Percentiles rank a stretch among this genome's conserved stretches.
phyloP scores from a whole-genome alignment of 2,113 vertebrate species.

The Hiodon alosoides region DNA sequence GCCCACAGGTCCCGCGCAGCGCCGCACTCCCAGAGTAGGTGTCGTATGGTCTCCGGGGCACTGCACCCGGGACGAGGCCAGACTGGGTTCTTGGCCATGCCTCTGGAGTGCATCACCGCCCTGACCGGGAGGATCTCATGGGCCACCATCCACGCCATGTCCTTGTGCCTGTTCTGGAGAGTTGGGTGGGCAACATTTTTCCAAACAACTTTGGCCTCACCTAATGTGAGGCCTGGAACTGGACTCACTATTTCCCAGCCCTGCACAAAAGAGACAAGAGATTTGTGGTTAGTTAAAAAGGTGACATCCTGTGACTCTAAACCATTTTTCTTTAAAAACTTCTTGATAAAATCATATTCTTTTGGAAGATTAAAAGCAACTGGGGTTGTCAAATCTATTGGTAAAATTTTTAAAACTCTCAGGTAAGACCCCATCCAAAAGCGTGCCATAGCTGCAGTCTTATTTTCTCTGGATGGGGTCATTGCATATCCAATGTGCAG shows the following conservation, averaged over 20 bases:
- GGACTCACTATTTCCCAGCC: background rate
- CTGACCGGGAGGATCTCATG: too few species aligned
- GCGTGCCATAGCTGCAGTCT: background rate
- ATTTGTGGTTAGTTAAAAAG: background rate
- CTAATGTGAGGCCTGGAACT: background rate
- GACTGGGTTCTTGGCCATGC: background rate
- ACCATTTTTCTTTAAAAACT: background rate
- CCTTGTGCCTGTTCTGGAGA: background rate
- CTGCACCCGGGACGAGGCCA: constrained; percentile 9
- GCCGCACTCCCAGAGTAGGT: constrained; percentile 21
- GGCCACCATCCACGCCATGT: too few species aligned
- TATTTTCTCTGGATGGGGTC: constrained; percentile 7
- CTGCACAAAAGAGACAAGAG: background rate
- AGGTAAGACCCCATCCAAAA: constrained; percentile 23
- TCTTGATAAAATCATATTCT: background rate
- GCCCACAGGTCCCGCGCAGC: constrained; percentile 23
- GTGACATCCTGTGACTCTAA: background rate
- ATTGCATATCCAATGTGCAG: background rate
- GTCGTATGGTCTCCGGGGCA: background rate
- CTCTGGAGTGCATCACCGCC: constrained; percentile 22
- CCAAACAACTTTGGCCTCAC: background rate
- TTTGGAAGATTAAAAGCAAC: constrained; percentile 10
- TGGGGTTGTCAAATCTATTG: background rate
- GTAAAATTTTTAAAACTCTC: background rate
- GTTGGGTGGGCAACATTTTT: background rate